Conservation (phyloP, 2,797 vertebrate species). For the Pyrocephalus nanus region DNA sequence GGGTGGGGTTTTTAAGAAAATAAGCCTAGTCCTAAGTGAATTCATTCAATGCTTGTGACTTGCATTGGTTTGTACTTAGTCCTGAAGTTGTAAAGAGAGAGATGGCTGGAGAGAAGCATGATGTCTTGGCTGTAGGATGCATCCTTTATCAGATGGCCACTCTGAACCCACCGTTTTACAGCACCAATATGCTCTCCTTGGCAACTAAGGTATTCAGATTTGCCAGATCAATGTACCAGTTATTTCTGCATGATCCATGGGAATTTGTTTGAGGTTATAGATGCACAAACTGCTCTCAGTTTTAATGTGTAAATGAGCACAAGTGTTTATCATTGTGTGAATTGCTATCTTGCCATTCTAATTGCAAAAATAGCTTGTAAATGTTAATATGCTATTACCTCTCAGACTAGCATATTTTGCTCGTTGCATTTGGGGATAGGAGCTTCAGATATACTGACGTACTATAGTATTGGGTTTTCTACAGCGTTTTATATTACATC, state of each 20-base stretch:
- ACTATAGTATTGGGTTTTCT: background rate
- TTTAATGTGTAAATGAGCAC: background rate
- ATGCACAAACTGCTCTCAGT: background rate
- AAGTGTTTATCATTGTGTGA: background rate
- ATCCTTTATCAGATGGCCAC: constrained; percentile 90
- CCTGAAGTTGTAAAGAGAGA: constrained; percentile 91
- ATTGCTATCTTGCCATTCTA: background rate
- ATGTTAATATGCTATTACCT: background rate
- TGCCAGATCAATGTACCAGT: background rate
- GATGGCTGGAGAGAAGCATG: constrained; percentile 89
- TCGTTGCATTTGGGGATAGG: background rate
- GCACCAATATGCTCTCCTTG: constrained; percentile 89
- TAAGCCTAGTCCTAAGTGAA: background rate
- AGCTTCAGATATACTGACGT: background rate
- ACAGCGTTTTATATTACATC: background rate
- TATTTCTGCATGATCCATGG: background rate
- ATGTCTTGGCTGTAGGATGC: constrained; percentile 90
- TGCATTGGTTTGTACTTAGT: constrained; percentile 65
- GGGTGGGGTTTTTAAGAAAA: background rate
- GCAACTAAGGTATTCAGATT: constrained; percentile 81
- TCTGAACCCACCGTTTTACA: constrained; percentile 87
- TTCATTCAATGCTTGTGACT: background rate
- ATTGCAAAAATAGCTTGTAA: background rate
- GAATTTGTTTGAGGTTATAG: background rate
- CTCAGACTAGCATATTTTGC: background rate